phyloP scores from a whole-genome alignment of 2,113 vertebrate genomes.

The Psammodynastes pulverulentus region DNA sequence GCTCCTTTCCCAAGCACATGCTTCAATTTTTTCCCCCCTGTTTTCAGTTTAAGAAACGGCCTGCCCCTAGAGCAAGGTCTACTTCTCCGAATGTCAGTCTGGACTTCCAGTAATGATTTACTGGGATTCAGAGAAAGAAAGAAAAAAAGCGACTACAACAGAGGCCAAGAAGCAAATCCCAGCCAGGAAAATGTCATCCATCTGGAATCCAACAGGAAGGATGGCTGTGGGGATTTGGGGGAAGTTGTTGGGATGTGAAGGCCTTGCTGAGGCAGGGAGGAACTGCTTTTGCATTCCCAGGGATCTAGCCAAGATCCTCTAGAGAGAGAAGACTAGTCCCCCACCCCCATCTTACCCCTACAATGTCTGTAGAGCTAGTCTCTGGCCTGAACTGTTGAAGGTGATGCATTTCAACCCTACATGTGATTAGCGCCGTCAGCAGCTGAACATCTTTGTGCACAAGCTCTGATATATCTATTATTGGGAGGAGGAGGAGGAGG shows the following conservation, averaged over 20 bases:
- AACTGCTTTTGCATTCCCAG: background rate
- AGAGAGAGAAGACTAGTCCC: background rate
- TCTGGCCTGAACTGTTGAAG: background rate
- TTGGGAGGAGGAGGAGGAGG: too few relatives aligned
- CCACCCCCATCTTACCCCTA: background rate
- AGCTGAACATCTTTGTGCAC: background rate
- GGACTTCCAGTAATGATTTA: background rate
- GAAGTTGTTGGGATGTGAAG: background rate
- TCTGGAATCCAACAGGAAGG: conserved; percentile 18
- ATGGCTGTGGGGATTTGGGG: background rate
- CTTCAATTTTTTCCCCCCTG: background rate
- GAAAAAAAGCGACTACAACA: too few relatives aligned
- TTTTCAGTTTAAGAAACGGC: background rate
- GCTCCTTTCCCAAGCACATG: background rate
- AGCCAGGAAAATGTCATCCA: conserved; percentile 31
- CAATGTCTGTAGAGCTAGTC: background rate
- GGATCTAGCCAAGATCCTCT: background rate
- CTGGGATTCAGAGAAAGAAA: background rate
- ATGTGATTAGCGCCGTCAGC: background rate
- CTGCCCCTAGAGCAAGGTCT: background rate
- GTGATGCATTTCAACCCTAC: background rate
- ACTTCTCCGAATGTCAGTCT: background rate
- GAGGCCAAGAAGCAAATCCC: background rate
- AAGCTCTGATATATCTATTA: background rate
- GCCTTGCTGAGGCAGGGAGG: background rate